Conservation (phyloP, 2,113 vertebrate genomes). For the Cyanoramphus novaezelandiae region DNA sequence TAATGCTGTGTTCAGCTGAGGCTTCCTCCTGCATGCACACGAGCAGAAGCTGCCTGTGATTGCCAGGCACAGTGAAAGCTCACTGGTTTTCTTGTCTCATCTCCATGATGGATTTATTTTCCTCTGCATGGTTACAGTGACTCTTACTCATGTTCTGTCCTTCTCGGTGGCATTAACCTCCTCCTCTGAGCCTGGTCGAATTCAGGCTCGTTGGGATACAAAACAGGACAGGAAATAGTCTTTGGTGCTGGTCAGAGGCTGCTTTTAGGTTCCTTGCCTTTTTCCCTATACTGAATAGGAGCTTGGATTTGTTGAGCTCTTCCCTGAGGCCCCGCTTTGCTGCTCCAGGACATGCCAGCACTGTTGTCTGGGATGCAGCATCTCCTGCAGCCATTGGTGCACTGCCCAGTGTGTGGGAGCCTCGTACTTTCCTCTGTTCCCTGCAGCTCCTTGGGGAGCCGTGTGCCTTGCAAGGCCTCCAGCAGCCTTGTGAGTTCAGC, state of each 20-base stretch:
- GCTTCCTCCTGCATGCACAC: neutral
- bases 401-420: fast-evolving
- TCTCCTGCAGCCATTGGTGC: neutral
- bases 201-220: fast-evolving
- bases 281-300: neutral
- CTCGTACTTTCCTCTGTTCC: neutral
- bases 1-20: fast-evolving
- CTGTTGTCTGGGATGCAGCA: neutral
- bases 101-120: neutral
- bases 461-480: neutral
- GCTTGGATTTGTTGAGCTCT: neutral
- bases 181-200: neutral
- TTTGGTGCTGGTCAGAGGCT: neutral
- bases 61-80: neutral
- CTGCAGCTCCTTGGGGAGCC: neutral
- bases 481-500: neutral
- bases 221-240: neutral
- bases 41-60: neutral
- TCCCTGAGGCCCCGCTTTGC: neutral
- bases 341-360: neutral
- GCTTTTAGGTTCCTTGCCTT: neutral
- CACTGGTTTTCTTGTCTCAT: neutral
- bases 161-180: neutral
- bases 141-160: neutral
- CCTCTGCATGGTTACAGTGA: neutral